phyloP scores from a whole-genome alignment of 2,888 invertebrate species.

The Rutpela maculata region DNA sequence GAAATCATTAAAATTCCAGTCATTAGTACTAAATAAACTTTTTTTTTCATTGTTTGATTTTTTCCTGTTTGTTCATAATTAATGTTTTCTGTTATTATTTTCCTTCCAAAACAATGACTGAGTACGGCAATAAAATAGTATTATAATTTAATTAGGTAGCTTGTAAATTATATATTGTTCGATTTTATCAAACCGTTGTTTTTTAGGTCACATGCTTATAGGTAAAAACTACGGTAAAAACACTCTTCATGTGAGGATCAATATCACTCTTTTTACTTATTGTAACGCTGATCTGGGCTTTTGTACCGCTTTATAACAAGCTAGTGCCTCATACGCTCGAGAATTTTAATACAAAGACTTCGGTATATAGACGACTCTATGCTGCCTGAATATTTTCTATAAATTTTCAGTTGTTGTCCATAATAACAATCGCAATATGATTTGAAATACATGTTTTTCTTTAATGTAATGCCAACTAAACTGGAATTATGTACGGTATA shows the following conservation, averaged over 20 bases:
- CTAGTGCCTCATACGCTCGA: not conserved
- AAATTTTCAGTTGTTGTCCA: not conserved
- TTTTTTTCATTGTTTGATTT: slow-evolving; percentile 9
- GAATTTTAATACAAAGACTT: not conserved
- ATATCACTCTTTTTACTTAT: not conserved
- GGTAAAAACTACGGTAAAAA: not conserved
- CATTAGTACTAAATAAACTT: not conserved
- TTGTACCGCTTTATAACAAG: not conserved
- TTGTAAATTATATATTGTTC: not conserved
- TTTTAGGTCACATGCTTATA: not conserved
- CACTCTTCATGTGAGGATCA: not conserved
- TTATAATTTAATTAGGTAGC: not conserved
- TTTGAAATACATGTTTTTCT: not conserved
- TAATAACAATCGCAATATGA: not conserved
- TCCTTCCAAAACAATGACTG: not conserved
- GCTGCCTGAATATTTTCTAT: not conserved
- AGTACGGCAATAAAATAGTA: not conserved
- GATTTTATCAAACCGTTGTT: not conserved
- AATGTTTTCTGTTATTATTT: slow-evolving; percentile 11
- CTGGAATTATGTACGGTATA: too few relatives aligned
- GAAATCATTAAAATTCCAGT: not conserved
- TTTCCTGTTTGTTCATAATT: not conserved
- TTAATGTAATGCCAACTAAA: not conserved
- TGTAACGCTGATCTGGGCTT: not conserved
- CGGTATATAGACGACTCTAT: not conserved